A percentile compares a stretch with the other conserved stretches of the same genome.
phyloP scores from a whole-genome alignment of 2,797 vertebrate genomes.

The Leucoraja ocellata region DNA sequence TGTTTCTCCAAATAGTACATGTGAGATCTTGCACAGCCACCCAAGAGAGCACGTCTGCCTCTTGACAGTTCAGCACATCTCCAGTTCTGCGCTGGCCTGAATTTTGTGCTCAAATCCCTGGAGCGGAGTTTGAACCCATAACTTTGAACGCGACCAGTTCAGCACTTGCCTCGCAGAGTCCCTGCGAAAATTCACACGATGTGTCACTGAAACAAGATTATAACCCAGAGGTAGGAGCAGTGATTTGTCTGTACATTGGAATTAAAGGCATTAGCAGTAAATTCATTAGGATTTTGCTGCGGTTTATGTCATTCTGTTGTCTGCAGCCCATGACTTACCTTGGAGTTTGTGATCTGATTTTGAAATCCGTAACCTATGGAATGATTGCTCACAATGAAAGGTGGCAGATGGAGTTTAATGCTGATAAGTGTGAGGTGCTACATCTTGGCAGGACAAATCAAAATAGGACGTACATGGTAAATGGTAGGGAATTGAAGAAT shows the following conservation, averaged over 20 bases:
- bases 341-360: background rate
- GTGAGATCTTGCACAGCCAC: background rate
- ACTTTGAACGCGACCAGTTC: background rate
- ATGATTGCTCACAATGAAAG: background rate
- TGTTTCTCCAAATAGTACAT: background rate
- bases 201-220: background rate
- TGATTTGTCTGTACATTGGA: background rate
- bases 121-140: background rate
- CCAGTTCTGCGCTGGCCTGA: background rate
- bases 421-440: too few species aligned
- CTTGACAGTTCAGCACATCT: background rate
- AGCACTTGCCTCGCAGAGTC: background rate
- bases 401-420: too few species aligned
- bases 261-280: background rate
- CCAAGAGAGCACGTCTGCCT: background rate
- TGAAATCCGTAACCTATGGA: background rate
- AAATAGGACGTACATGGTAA: too few species aligned
- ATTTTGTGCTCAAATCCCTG: background rate
- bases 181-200: background rate
- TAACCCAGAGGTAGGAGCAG: background rate
- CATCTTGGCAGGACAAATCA: too few species aligned
- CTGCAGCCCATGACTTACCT: background rate
- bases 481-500: too few species aligned
- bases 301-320: background rate
- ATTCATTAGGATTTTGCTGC: background rate